Evolutionary conservation across 2,113 vertebrate species (phyloP), one percentile per base, ranked within the genome.

Genomic region (Bombycilla garrulus): DNA sequence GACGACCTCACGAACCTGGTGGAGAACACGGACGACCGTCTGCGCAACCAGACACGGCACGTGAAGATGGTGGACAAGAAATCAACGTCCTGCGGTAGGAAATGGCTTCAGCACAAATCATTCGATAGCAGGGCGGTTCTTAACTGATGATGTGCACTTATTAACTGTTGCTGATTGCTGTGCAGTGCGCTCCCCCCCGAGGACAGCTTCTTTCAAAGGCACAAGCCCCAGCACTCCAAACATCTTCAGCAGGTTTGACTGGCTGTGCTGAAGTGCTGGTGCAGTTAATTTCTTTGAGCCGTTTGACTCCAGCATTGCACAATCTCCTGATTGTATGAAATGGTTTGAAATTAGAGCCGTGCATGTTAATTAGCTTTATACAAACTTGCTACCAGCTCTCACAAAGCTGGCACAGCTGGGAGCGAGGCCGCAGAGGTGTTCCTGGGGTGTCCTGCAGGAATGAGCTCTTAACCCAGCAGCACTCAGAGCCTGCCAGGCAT

Each of bases 1-100:
- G 99, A 99, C 0, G 99, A 99, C 98, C 97, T 99, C 7, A 86
- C 99, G 6, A 98, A 98, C 95, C 98, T 99, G n/a, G 99, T 99
- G 86, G 99, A 99, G 93, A 99, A 98, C 86, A 99, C 99, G 1
- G 99, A 99, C 5, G 93, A 93, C 53, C 98, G 98, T 50, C 98
- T 99, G 64, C 98, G 98, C 67, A 98, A 91, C 6, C 99, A 99
- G 96, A 99, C 99, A 0, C 97, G 98, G 40, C 98, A 98, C 10
- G 99, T 99, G 88, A 98, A 97, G 94, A 65, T 99, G 92, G 98
- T 99, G 96, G 99, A 99, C 79, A 98, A 96, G 51, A 99, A 99
- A 96, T 99, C 99, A 2, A 93, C 99, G 0, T 99, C 99, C 31
- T 99, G 99, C 6, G 99, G 99, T 99, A 98, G 98, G 99, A 62